phyloP scores from a whole-genome alignment of 2,113 vertebrate genomes.

The Rhynchomys soricoides region DNA sequence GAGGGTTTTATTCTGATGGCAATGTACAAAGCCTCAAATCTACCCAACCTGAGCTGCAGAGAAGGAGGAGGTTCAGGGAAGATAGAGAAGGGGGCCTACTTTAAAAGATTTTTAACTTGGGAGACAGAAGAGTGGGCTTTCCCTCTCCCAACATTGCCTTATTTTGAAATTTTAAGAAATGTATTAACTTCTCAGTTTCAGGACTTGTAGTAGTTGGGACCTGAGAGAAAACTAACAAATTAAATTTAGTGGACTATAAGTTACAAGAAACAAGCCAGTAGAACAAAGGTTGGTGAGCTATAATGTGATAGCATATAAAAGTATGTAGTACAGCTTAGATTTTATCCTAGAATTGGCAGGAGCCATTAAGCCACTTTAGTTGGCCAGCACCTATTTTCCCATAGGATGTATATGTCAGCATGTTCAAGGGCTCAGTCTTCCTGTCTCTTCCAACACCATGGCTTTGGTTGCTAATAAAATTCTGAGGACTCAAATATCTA shows the following conservation, averaged over 20 bases:
- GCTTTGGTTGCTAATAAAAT: background rate
- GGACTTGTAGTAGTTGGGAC: background rate
- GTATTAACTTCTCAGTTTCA: background rate
- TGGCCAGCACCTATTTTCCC: background rate
- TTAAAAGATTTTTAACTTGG: background rate
- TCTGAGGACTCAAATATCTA: background rate
- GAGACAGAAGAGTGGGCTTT: background rate
- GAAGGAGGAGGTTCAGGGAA: rapidly evolving
- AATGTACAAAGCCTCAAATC: background rate
- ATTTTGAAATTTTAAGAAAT: background rate
- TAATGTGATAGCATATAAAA: background rate
- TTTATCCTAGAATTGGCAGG: background rate
- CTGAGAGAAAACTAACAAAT: background rate
- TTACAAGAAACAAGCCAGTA: background rate
- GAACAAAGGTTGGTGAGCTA: background rate
- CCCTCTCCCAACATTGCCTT: background rate
- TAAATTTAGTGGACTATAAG: background rate
- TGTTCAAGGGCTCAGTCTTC: background rate
- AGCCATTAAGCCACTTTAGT: background rate
- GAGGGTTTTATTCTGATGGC: background rate
- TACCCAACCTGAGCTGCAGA: background rate
- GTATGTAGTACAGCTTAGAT: background rate
- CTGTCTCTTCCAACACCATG: background rate
- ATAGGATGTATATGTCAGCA: background rate
- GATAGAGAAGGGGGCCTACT: background rate